These are phyloP conservation scores for Pelecanus crispus DNA, from an alignment of 2,113 vertebrate species.

Conservation along the genomic window DNA sequence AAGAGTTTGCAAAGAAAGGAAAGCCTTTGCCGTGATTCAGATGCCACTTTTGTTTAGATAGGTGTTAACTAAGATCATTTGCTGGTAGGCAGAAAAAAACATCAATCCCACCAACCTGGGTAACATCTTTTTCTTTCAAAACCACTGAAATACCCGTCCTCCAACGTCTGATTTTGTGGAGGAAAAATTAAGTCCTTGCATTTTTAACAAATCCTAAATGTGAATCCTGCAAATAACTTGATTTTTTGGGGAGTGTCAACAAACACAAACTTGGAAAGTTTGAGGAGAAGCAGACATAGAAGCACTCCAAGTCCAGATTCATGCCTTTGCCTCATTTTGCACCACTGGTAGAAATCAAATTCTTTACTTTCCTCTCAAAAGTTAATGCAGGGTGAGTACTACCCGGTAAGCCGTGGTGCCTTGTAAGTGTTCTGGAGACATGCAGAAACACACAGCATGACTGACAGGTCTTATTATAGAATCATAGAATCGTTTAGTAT, in stretches of 20 bases:
- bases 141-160: not conserved
- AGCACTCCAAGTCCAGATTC: not conserved
- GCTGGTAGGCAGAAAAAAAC: not conserved
- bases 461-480: not conserved
- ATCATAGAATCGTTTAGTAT: no score
- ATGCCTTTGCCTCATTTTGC: not conserved
- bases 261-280: not conserved
- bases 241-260: not conserved
- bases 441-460: not conserved
- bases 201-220: not conserved
- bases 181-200: not conserved
- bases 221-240: not conserved
- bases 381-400: not conserved
- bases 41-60: not conserved
- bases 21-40: not conserved
- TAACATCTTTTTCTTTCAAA: not conserved
- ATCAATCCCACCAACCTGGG: accelerated
- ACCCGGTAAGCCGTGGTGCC: not conserved
- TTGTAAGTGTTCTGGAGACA: not conserved
- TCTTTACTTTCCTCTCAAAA: not conserved
- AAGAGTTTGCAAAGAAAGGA: not conserved
- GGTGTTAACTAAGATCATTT: not conserved
- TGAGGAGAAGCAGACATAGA: not conserved
- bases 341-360: not conserved
- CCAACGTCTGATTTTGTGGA: not conserved